phyloP scores from a whole-genome alignment of 2,113 vertebrate species.

The Hoplias malabaricus region DNA sequence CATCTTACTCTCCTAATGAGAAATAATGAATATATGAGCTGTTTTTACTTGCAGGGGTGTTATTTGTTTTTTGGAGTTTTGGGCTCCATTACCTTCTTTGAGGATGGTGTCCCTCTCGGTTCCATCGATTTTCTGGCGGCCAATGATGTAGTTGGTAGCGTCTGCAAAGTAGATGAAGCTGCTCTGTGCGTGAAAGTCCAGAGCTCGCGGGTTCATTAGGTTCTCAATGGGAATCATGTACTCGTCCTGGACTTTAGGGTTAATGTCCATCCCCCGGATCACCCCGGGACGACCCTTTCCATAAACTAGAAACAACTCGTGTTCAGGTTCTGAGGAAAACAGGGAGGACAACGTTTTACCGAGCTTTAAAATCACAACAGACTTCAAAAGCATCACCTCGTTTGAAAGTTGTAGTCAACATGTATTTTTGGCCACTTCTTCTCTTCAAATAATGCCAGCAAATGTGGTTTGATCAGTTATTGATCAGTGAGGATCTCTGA shows the following conservation, averaged over 20 bases:
- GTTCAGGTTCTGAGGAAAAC: conserved; percentile 83
- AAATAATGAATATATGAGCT: no score
- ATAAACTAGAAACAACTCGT: conserved; percentile 93
- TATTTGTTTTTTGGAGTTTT: no score
- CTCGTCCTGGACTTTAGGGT: conserved; percentile 90
- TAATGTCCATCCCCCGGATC: conserved; percentile 96
- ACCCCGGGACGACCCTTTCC: conserved; percentile 95
- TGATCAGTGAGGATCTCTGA: no score
- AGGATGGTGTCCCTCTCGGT: conserved; percentile 90
- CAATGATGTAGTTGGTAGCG: conserved; percentile 93
- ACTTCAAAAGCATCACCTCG: background rate
- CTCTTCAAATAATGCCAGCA: no score
- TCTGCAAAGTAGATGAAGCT: conserved; percentile 97
- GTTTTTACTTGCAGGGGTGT: no score
- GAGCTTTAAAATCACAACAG: background rate
- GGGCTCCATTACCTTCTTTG: conserved; percentile 85
- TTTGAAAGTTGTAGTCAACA: no score
- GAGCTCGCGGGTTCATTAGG: conserved; percentile 92
- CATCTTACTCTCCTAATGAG: no score
- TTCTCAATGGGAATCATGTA: conserved; percentile 99
- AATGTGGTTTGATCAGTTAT: background rate
- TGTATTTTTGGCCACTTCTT: background rate
- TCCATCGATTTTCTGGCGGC: conserved; percentile 95
- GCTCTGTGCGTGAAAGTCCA: conserved; percentile 92
- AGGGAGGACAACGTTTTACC: background rate